Conservation (phyloP, 2,797 vertebrate genomes). For the Rachycentron canadum region DNA sequence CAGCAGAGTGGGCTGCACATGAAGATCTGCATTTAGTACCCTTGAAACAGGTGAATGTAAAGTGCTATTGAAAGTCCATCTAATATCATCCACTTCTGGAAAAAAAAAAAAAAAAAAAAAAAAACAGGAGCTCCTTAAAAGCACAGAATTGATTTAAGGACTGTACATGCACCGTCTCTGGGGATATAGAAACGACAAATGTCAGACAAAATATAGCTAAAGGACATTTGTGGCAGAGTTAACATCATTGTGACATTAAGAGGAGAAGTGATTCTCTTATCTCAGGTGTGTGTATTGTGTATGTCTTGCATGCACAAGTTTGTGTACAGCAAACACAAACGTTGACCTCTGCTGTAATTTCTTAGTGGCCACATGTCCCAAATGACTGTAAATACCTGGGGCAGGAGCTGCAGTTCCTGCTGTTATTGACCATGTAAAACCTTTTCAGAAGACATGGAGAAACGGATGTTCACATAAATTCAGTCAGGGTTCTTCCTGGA, state of each 20-base stretch:
- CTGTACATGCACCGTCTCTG: slow-evolving; percentile 14
- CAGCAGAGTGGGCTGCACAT: slow-evolving; percentile 25
- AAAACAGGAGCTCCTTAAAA: slow-evolving; percentile 45
- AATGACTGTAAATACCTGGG: slow-evolving; percentile 3
- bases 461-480: slow-evolving; percentile 36
- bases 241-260: slow-evolving; percentile 29
- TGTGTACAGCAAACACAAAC: slow-evolving; percentile 5
- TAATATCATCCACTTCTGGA: slow-evolving; percentile 27
- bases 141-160: slow-evolving; percentile 52
- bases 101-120: slow-evolving; percentile 19
- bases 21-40: slow-evolving; percentile 49
- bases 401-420: background rate
- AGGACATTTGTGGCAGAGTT: slow-evolving; percentile 37
- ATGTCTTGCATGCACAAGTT: slow-evolving; percentile 21
- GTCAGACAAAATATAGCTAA: slow-evolving; percentile 51
- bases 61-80: slow-evolving; percentile 18
- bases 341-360: slow-evolving; percentile 38
- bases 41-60: slow-evolving; percentile 45
- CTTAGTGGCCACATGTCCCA: background rate
- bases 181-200: slow-evolving; percentile 60
- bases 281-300: slow-evolving; percentile 13
- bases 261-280: slow-evolving; percentile 49
- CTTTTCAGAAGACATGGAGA: slow-evolving; percentile 28
- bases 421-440: slow-evolving; percentile 38
- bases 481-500: slow-evolving; percentile 20